Evolutionary conservation across 2,113 vertebrate species (phyloP).

Genomic region (Dunckerocampus dactyliophorus): DNA sequence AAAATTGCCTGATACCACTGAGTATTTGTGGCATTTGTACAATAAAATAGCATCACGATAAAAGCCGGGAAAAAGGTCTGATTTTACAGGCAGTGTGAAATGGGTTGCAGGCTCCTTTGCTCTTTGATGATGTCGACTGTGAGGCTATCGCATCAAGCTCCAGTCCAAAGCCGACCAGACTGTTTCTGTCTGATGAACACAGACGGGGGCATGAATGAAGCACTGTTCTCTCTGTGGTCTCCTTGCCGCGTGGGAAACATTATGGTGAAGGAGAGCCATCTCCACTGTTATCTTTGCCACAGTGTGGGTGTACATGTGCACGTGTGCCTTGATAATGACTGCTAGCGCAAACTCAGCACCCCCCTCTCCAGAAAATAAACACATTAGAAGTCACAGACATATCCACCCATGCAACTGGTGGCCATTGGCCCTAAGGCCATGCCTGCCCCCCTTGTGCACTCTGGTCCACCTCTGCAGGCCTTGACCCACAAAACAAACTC

Average conservation of each 20-base stretch:
- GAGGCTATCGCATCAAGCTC: neutral
- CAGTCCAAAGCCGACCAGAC: neutral
- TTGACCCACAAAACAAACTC: slow-evolving; percentile 31
- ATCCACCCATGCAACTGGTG: slow-evolving; percentile 20
- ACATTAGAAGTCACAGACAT: slow-evolving; percentile 36
- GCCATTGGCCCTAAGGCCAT: slow-evolving; percentile 14
- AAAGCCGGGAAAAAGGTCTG: no score
- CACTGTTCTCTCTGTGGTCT: slow-evolving; percentile 15
- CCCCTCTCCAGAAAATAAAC: slow-evolving; percentile 45
- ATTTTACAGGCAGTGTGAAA: no score
- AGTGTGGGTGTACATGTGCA: slow-evolving; percentile 8
- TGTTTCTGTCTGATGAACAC: neutral
- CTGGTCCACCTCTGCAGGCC: slow-evolving; percentile 10
- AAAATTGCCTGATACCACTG: no score
- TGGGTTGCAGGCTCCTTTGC: no score
- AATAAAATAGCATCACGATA: no score
- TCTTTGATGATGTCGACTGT: neutral
- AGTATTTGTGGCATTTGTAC: no score
- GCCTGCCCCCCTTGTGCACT: neutral
- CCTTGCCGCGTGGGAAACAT: slow-evolving; percentile 8
- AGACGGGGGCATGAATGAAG: slow-evolving; percentile 7
- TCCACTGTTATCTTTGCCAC: slow-evolving; percentile 27
- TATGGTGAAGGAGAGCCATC: slow-evolving; percentile 5
- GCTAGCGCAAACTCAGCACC: slow-evolving; percentile 42
- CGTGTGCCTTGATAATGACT: slow-evolving; percentile 36